phyloP scores from a whole-genome alignment of 2,113 vertebrate genomes.

The Megaptera novaeangliae region DNA sequence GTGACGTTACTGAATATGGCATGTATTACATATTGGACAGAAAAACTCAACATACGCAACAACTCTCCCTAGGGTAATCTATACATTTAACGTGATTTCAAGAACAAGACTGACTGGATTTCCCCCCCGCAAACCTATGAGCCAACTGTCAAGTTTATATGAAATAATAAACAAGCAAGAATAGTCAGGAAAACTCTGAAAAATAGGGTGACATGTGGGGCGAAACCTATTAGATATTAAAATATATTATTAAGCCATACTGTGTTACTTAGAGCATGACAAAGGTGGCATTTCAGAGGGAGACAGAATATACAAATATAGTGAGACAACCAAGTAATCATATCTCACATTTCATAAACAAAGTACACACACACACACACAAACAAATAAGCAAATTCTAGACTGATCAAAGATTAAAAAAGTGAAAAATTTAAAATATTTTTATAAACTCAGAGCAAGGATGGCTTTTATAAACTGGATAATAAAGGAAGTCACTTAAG shows the following conservation, averaged over 20 bases:
- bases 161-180: background rate
- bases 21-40: background rate
- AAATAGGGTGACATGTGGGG: background rate
- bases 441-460: background rate
- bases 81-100: background rate
- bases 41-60: background rate
- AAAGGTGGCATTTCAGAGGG: background rate
- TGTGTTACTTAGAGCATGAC: background rate
- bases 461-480: background rate
- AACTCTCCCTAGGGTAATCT: background rate
- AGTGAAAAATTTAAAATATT: background rate
- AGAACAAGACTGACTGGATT: background rate
- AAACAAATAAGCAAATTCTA: background rate
- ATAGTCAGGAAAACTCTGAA: background rate
- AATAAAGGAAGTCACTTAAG: background rate
- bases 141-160: background rate
- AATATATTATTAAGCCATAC: background rate
- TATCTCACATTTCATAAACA: background rate
- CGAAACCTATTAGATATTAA: background rate
- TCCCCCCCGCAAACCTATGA: background rate
- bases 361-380: background rate
- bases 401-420: background rate
- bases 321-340: background rate
- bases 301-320: background rate
- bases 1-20: background rate